A percentile compares a stretch with the other conserved stretches of the same genome.
phyloP scores from a whole-genome alignment of 2,888 invertebrate species.

The Amblyteles armatorius region DNA sequence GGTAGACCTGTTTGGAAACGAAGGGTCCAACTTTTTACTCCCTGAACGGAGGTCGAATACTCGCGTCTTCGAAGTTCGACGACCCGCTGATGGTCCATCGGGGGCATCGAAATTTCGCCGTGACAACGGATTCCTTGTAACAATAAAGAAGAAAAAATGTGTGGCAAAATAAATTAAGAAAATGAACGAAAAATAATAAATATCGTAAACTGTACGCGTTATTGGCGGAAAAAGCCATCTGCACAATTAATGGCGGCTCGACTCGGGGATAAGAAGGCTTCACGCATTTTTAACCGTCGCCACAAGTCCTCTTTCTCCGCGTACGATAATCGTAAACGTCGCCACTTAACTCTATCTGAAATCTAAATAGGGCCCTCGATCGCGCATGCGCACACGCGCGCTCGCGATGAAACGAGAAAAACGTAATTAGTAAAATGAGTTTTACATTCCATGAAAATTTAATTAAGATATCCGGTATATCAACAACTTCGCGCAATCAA shows the following conservation, averaged over 20 bases:
- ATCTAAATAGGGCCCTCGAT: neutral
- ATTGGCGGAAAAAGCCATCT: neutral
- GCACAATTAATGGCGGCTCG: neutral
- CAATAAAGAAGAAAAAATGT: neutral
- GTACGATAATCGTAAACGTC: neutral
- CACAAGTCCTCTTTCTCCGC: neutral
- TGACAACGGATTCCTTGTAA: neutral
- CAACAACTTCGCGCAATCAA: neutral
- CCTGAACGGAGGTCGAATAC: neutral
- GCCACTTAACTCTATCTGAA: neutral
- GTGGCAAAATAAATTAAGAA: too few species aligned
- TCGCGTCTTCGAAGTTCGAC: slow-evolving; percentile 46
- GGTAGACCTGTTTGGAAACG: neutral
- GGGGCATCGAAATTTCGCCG: neutral
- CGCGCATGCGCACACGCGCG: neutral
- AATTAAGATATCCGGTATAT: slow-evolving; percentile 57
- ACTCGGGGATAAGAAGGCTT: neutral
- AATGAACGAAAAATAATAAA: too few species aligned
- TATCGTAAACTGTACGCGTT: too few species aligned
- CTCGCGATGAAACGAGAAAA: slow-evolving; percentile 3
- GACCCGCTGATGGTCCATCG: slow-evolving; percentile 10
- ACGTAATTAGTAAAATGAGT: slow-evolving; percentile 9
- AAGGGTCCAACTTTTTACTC: neutral
- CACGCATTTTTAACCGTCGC: neutral
- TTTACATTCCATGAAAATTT: slow-evolving; percentile 40